Percentiles rank a stretch among this genome's conserved stretches.
Evolutionary conservation across 2,888 invertebrate species (phyloP).

Genomic region (Cerastis leucographa): DNA sequence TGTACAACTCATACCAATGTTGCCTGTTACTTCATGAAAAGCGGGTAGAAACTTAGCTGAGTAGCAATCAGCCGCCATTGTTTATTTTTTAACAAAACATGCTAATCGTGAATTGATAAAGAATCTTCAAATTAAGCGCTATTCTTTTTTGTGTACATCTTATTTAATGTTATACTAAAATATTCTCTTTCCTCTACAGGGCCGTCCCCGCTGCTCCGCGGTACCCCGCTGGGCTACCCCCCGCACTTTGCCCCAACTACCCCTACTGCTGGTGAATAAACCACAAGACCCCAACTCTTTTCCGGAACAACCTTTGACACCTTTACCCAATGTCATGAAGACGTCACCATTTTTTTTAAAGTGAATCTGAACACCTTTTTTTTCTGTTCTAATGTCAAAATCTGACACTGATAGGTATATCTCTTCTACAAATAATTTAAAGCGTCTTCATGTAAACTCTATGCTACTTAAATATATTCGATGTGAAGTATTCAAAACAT

Average conservation of each 20-base stretch:
- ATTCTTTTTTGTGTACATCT: background rate
- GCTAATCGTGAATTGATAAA: background rate
- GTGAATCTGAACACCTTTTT: slow-evolving; percentile 27
- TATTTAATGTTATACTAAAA: background rate
- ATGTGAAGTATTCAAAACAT: background rate
- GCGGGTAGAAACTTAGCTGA: too few species aligned
- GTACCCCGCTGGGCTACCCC: slow-evolving; percentile 89
- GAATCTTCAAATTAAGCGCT: background rate
- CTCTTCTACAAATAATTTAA: background rate
- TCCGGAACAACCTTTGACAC: slow-evolving; percentile 41
- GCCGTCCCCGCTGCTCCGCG: slow-evolving; percentile 79
- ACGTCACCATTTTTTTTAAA: slow-evolving; percentile 23
- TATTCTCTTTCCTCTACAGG: slow-evolving; percentile 70
- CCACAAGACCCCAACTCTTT: slow-evolving; percentile 43
- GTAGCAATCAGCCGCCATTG: too few species aligned
- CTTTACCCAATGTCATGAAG: slow-evolving; percentile 30
- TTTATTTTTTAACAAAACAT: too few species aligned
- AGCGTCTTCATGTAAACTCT: slow-evolving; percentile 7
- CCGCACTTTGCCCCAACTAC: slow-evolving; percentile 91
- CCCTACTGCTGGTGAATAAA: slow-evolving; percentile 87
- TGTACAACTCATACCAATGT: too few species aligned
- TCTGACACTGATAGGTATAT: slow-evolving; percentile 4
- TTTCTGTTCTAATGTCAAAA: slow-evolving; percentile 28
- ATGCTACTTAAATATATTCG: too few species aligned
- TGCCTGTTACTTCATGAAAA: too few species aligned